Base-by-base conservation (phyloP, 1,140 invertebrate genomes). In the Meloidogyne hapla region DNA sequence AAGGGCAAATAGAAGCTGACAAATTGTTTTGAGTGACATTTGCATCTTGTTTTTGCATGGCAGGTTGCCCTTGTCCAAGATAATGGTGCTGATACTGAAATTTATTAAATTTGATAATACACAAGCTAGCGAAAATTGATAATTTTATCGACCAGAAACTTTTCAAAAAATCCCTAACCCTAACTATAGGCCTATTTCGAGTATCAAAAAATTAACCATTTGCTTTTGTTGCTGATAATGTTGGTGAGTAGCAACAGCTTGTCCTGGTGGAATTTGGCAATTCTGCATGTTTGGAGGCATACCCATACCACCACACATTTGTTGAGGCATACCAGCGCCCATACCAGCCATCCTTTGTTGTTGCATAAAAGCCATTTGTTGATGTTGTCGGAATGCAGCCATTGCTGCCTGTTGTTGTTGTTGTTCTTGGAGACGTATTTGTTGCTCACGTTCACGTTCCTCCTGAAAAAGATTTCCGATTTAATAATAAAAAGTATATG, bases 351-450 rank as follows among this genome's bases (percentile, higher is more conserved):
- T 76, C 67, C 56, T 48, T 23, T 77, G 70, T 21, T 77, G 69
- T 66, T 77, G 33, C 9, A 38, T 26, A 26, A 18, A 25, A 33
- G 26, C 18, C 63, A 75, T 68, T 56, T 73, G 71, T 38, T 64
- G 42, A n/a, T 76, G 75, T n/a, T 76, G 75, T 5, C 63, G 75
- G 15, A 70, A 61, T 75, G 56, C 56, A 45, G 40, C 62, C 65
- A 75, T 38, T 15, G 73, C 75, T 28, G 68, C 42, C 25, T 74
- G 12, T 45, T 61, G 40, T 38, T 61, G 40, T 38, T 77, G 75
- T 15, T 75, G 75, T 6, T 45, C 70, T 38, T 78, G 75, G n/a
- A 45, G 23, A 66, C 63, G 78, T 42, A 23, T n/a, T 40, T 74
- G 78, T 26, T 80, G 69, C 21, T 65, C 26, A 9, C 28, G 67